phyloP scores from a whole-genome alignment of 2,888 invertebrate species.

The Brenthis ino region DNA sequence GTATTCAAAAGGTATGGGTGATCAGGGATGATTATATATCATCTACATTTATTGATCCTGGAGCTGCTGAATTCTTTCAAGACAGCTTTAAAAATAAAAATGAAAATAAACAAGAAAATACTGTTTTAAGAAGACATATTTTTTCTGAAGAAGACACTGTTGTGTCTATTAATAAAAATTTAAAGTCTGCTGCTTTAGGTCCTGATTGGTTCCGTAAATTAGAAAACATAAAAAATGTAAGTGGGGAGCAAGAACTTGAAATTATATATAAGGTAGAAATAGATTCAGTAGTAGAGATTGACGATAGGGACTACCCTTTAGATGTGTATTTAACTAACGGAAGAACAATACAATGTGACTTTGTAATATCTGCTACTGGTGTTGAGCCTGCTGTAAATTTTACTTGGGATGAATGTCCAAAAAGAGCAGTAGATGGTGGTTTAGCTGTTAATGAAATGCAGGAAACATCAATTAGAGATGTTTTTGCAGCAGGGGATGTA shows the following conservation, averaged over 20 bases:
- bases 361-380: constrained; percentile 97
- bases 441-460: constrained; percentile 92
- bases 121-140: constrained; percentile 84
- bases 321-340: constrained; percentile 89
- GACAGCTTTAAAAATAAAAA: constrained; percentile 59
- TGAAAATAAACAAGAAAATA: constrained; percentile 45
- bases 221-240: constrained; percentile 79
- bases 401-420: constrained; percentile 76
- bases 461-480: constrained; percentile 88
- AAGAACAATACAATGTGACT: constrained; percentile 89
- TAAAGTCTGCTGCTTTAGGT: constrained; percentile 94
- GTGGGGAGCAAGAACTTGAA: constrained; percentile 74
- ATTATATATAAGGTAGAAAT: constrained; percentile 85
- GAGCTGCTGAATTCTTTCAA: constrained; percentile 96
- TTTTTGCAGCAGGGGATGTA: constrained; percentile 98
- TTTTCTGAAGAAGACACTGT: constrained; percentile 83
- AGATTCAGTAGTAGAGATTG: constrained; percentile 61
- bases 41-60: constrained; percentile 97
- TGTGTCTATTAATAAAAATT: constrained; percentile 64
- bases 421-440: constrained; percentile 88
- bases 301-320: constrained; percentile 84
- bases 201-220: constrained; percentile 96
- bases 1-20: constrained; percentile 95
- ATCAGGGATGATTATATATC: constrained; percentile 96
- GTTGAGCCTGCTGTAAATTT: constrained; percentile 88